A percentile compares a stretch with the other conserved stretches of the same genome.
phyloP scores from a whole-genome alignment of 2,797 vertebrate species.

The Microchirus variegatus region DNA sequence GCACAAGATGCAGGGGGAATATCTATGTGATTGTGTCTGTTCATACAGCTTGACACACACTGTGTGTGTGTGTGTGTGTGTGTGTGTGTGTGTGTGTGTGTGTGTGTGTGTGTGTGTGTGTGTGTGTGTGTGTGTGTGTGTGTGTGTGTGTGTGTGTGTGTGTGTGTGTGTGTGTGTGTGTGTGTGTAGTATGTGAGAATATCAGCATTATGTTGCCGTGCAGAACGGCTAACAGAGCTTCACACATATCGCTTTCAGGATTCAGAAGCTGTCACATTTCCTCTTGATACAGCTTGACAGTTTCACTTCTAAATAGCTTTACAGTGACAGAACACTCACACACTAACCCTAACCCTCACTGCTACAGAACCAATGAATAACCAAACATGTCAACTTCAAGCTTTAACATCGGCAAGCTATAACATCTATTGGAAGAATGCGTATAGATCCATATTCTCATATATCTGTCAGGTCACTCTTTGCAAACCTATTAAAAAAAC shows the following conservation, averaged over 20 bases:
- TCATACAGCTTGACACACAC: constrained; percentile 52
- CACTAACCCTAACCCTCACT: constrained; percentile 14
- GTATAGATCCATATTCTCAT: constrained; percentile 26
- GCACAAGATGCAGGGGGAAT: constrained; percentile 69
- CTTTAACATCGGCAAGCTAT: constrained; percentile 10
- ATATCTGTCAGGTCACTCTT: constrained; percentile 31
- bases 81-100: neutral
- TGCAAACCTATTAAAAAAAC: constrained; percentile 31
- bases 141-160: constrained; percentile 14
- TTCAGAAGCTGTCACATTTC: constrained; percentile 34
- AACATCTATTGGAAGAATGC: constrained; percentile 17
- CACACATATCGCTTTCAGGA: constrained; percentile 27
- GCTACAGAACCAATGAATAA: constrained; percentile 31
- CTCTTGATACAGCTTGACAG: constrained; percentile 56
- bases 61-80: too few relatives aligned
- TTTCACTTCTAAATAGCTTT: constrained; percentile 52
- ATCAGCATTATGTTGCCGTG: constrained; percentile 43
- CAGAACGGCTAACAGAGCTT: constrained; percentile 29
- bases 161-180: neutral
- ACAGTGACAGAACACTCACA: constrained; percentile 32
- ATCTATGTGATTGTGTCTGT: constrained; percentile 68
- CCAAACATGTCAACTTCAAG: constrained; percentile 14
- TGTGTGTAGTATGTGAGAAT: constrained; percentile 21
- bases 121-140: constrained; percentile 18
- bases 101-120: constrained; percentile 6